Base-by-base conservation (phyloP, 2,888 invertebrate genomes). In the Salpingus planirostris region DNA sequence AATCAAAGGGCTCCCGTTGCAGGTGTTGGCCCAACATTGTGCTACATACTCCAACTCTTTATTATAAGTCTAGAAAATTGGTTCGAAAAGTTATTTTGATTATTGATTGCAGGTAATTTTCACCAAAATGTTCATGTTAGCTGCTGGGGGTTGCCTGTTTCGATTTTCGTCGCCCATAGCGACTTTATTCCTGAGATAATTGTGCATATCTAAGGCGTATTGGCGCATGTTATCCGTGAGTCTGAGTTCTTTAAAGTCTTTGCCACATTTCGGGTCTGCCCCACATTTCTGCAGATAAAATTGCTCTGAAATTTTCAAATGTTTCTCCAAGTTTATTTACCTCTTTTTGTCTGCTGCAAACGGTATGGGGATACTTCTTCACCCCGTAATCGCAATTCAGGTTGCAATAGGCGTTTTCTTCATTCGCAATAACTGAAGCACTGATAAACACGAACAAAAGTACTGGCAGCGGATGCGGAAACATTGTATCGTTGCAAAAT, bases 21-120 rank as follows among this genome's bases (percentile, higher is more conserved):
- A 64, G 8, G 52, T 47, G 38, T 62, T 64, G 2, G 59, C 57
- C 64, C 62, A 63, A 34, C 64, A 64, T 43, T 62, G 62, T 2
- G 62, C 58, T 21, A 61, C 55, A 41, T 48, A 54, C 39, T 60
- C 62, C 35, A 64, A 30, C 43, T 64, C 64, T 33, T 40, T 52
- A 42, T 59, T 55, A 38, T 63, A 63, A 33, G 34, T 57, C 64
- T 64, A 43, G 25, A 55, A 55, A 38, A n/a, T n/a, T n/a, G n/a
- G n/a, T n/a, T n/a, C n/a, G n/a, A n/a, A n/a, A n/a, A n/a, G n/a
- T n/a, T n/a, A n/a, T n/a, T n/a, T n/a, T n/a, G n/a, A n/a, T n/a
- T n/a, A n/a, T n/a, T n/a, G n/a, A n/a, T n/a, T n/a, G n/a, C n/a
- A n/a, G n/a, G n/a, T n/a, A n/a, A n/a, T n/a, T n/a, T n/a, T 50